Percentiles rank a stretch among this genome's conserved stretches.
Conservation (phyloP, 2,888 invertebrate species). For the Callyntrura sp. region DNA sequence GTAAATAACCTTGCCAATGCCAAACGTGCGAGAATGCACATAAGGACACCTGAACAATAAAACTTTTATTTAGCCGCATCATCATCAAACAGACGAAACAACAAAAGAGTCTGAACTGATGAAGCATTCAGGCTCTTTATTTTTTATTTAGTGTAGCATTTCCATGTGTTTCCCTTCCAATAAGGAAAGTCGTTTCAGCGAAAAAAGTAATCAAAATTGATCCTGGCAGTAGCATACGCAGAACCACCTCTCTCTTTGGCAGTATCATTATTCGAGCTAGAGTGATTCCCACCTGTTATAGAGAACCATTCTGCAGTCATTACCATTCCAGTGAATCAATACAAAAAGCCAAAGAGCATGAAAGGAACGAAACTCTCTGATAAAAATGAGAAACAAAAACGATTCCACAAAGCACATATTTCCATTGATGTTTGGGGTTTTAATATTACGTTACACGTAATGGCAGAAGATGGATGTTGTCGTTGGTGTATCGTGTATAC, state of each 20-base stretch:
- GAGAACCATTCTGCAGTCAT: slow-evolving; percentile 37
- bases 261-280: slow-evolving; percentile 61
- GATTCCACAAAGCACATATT: slow-evolving; percentile 26
- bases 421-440: slow-evolving; percentile 16
- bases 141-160: slow-evolving; percentile 12
- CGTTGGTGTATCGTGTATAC: not conserved
- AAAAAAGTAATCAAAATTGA: slow-evolving; percentile 66
- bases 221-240: not conserved
- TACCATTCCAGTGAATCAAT: slow-evolving; percentile 60
- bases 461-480: slow-evolving; percentile 9
- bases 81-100: not conserved
- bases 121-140: not conserved
- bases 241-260: slow-evolving; percentile 11
- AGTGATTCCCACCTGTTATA: slow-evolving; percentile 73
- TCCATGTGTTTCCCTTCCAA: not conserved
- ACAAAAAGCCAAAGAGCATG: not conserved
- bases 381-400: slow-evolving; percentile 28
- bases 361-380: not conserved
- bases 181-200: slow-evolving; percentile 39
- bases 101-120: not conserved
- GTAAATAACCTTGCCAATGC: not conserved
- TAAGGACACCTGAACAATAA: not conserved
- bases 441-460: not conserved
- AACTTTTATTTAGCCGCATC: not conserved
- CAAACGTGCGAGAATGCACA: not conserved